phyloP scores from a whole-genome alignment of 2,113 vertebrate species.

The Semnornis frantzii region DNA sequence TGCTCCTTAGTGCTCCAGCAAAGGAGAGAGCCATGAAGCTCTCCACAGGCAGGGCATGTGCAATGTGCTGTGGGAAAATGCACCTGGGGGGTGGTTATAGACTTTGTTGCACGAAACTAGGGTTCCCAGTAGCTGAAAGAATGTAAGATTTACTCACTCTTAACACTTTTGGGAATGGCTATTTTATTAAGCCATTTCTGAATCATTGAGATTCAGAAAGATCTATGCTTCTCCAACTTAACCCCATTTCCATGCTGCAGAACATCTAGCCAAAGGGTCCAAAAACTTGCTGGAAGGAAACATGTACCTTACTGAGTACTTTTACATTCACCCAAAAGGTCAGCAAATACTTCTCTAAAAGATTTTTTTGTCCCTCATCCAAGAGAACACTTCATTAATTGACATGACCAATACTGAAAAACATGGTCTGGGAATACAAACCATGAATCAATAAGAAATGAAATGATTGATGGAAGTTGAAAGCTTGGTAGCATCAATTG shows the following conservation, averaged over 20 bases:
- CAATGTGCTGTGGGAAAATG: not conserved
- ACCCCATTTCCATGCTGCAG: not conserved
- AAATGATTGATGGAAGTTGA: not conserved
- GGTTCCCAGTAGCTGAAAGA: not conserved
- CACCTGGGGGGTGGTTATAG: not conserved
- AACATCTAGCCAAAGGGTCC: not conserved
- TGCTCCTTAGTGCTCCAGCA: not conserved
- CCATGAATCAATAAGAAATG: not conserved
- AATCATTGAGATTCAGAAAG: not conserved
- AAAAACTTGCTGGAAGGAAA: not conserved
- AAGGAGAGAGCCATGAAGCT: not conserved
- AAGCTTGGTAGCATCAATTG: not conserved
- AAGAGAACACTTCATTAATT: constrained; percentile 4
- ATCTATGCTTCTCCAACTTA: not conserved
- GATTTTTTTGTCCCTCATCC: not conserved
- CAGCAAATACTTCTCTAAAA: not conserved
- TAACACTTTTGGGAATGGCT: not conserved
- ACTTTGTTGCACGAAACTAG: not conserved
- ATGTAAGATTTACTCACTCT: not conserved
- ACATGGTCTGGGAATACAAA: not conserved
- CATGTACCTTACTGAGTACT: not conserved
- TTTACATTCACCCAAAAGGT: not conserved
- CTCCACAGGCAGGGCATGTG: not conserved
- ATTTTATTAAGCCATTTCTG: not conserved
- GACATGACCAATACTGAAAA: not conserved